Evolutionary conservation across 2,888 invertebrate genomes (phyloP), one percentile per base, ranked within the genome.

Genomic region (Poecilobothrus nobilitatus): DNA sequence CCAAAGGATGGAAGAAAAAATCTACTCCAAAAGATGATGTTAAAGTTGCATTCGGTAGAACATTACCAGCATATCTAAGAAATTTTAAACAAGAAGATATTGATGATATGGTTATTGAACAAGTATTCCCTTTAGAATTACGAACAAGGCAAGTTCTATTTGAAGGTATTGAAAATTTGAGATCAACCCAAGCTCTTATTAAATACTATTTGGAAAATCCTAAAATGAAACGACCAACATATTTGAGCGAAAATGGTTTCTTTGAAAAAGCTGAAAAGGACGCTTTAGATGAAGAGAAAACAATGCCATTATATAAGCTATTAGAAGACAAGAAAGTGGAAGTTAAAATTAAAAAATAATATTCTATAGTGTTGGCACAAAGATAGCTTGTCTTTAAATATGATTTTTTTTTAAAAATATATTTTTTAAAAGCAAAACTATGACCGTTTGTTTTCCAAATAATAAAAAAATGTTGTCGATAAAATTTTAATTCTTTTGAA

Each of bases 101-200:
- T 5, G 71, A 72, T 6, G 77, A 77, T 67, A 74, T 72, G 1
- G 72, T 73, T n/a, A 78, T 80, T n/a, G 75, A 76, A 41, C 78
- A 79, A 7, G 75, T 78, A 4, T 82, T 77, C 67, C 81, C 82
- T 0, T 75, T 76, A 6, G 80, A 80, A 62, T 68, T 82, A 9
- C 73, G 77, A 1, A 76, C 78, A 2, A 75, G 78, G 2, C 75
- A 80, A 66, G 76, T 76, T 70, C 74, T 82, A 12, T 82, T 82
- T 67, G 78, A 79, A 37, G 81, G 82, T 67, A 82, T 82, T 20
- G 75, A 77, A 0, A 81, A 82, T 73, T 74, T 82, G 65, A 77
- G 80, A 37, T 78, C 81, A 27, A 79, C 80, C 0, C 77, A 77
- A 37, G 76, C 76, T 0, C 70, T 82, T 0, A 73, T 78, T 8